Percentiles rank a stretch among this genome's conserved stretches.
phyloP scores from a whole-genome alignment of 2,113 vertebrate genomes.

The Scomber scombrus region DNA sequence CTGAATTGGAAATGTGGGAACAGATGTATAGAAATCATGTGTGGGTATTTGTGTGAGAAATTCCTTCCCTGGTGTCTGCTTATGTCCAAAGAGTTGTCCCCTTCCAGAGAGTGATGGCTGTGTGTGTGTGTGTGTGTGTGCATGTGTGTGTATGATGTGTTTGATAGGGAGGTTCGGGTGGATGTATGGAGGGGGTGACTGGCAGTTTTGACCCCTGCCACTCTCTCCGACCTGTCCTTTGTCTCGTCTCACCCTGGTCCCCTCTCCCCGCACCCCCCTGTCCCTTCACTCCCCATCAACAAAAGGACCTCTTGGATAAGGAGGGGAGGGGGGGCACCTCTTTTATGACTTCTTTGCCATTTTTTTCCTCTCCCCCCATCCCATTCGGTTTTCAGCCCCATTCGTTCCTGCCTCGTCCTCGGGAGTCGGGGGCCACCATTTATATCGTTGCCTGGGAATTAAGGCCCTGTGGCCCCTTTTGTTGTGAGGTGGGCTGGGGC shows the following conservation, averaged over 20 bases:
- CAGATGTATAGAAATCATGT: too few species aligned
- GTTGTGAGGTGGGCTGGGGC: constrained; percentile 81
- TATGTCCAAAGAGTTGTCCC: background rate
- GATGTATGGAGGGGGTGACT: constrained; percentile 65
- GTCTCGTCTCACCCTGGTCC: constrained; percentile 83
- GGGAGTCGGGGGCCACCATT: constrained; percentile 86
- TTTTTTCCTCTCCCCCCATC: constrained; percentile 51
- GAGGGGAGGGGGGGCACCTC: constrained; percentile 60
- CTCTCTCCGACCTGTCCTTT: constrained; percentile 87
- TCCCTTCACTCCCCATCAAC: constrained; percentile 58
- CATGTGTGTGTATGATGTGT: constrained; percentile 28
- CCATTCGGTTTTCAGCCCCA: constrained; percentile 63
- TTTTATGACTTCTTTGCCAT: constrained; percentile 82
- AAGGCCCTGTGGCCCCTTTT: constrained; percentile 89
- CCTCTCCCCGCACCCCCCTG: constrained; percentile 69
- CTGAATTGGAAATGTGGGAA: too few species aligned
- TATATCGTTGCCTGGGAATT: constrained; percentile 93
- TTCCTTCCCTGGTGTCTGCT: background rate
- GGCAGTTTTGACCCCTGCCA: constrained; percentile 86
- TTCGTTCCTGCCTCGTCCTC: constrained; percentile 72
- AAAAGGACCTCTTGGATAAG: constrained; percentile 61
- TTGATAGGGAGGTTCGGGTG: constrained; percentile 72
- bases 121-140: constrained; percentile 6
- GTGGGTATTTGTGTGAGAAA: background rate
- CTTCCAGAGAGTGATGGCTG: background rate